A percentile compares a stretch with the other conserved stretches of the same genome.
Evolutionary conservation across 2,888 invertebrate species (phyloP).

Genomic region (Vandiemenella viatica): DNA sequence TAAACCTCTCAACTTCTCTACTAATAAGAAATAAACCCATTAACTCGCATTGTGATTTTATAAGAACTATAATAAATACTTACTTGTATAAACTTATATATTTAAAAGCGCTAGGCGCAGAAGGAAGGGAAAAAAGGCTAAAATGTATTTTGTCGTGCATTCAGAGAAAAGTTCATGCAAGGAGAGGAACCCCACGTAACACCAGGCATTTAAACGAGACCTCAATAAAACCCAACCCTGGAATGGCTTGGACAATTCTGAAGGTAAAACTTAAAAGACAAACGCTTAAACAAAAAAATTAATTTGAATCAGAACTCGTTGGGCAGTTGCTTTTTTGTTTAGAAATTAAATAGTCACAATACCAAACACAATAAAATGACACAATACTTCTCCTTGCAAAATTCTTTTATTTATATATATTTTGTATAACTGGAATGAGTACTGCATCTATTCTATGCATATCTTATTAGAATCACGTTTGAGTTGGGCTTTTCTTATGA

Average conservation of each 20-base stretch:
- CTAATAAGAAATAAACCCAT: conserved; percentile 4
- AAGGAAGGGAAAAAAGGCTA: conserved; percentile 13
- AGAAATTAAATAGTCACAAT: not conserved
- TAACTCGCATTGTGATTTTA: conserved; percentile 1
- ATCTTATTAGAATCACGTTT: conserved; percentile 12
- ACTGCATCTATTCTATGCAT: conserved; percentile 14
- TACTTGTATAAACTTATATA: conserved; percentile 6
- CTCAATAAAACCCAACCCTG: conserved; percentile 17
- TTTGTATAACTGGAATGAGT: conserved; percentile 12
- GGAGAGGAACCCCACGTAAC: conserved; percentile 16
- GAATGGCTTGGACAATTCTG: conserved; percentile 16
- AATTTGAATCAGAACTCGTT: not conserved
- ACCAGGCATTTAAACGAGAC: conserved; percentile 16
- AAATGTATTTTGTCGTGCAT: conserved; percentile 19
- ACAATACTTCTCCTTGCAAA: conserved; percentile 12
- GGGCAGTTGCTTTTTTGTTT: not conserved
- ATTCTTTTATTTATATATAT: conserved; percentile 6
- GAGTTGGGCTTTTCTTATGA: conserved; percentile 9
- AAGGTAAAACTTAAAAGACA: conserved; percentile 18
- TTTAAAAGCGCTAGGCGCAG: conserved; percentile 7
- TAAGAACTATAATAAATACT: not conserved
- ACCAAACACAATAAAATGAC: conserved; percentile 1
- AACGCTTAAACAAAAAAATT: conserved; percentile 8
- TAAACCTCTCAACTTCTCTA: conserved; percentile 5
- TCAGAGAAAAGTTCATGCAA: conserved; percentile 16